These are phyloP conservation scores for Gambusia yucatana DNA, from an alignment of 2,797 vertebrate genomes.

Conservation along the genomic window DNA sequence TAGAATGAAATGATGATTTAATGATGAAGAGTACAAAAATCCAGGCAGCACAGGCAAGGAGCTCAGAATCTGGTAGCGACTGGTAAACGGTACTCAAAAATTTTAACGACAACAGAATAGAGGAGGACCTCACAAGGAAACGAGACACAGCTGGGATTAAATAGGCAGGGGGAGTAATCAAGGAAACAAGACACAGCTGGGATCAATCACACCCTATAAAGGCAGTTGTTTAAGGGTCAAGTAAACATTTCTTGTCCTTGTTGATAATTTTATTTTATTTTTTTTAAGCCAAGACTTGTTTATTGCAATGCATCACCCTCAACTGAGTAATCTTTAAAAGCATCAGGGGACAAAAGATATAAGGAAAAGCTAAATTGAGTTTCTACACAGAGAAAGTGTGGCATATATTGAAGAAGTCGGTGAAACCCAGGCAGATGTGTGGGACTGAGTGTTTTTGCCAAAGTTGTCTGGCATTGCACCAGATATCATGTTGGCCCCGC, in stretches of 20 bases:
- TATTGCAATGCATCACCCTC: neutral
- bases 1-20: too few relatives aligned
- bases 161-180: too few relatives aligned
- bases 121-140: too few relatives aligned
- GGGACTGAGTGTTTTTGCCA: neutral
- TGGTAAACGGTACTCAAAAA: too few relatives aligned
- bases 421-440: neutral
- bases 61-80: too few relatives aligned
- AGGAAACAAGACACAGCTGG: too few relatives aligned
- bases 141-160: too few relatives aligned
- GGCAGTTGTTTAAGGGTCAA: neutral
- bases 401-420: neutral
- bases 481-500: neutral
- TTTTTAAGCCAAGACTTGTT: neutral
- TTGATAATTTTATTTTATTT: neutral
- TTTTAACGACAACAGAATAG: too few relatives aligned
- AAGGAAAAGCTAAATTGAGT: neutral
- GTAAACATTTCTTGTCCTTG: neutral
- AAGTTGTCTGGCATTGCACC: neutral
- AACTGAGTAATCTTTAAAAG: neutral
- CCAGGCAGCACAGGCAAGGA: too few relatives aligned
- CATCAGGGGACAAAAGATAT: neutral
- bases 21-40: too few relatives aligned
- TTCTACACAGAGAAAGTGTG: neutral
- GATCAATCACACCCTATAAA: too few relatives aligned